Percentiles rank a stretch among this genome's conserved stretches.
Evolutionary conservation across 2,888 invertebrate species (phyloP).

Genomic region (Himalopsyche japonica): DNA sequence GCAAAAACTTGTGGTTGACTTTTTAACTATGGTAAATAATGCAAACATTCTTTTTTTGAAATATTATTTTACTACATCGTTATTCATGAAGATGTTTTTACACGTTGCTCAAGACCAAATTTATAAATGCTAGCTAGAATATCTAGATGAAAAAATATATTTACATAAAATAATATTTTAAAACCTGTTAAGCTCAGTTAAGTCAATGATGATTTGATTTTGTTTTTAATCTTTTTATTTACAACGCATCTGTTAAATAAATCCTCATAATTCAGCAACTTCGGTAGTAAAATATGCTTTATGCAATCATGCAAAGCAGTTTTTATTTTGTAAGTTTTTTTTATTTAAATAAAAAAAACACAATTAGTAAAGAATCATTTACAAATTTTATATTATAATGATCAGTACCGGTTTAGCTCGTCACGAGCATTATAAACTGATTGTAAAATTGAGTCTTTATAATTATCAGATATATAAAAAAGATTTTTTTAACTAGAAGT

Average conservation of each 20-base stretch:
- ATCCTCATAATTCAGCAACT: background rate
- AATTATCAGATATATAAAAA: too few species aligned
- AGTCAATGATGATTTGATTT: background rate
- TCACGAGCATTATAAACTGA: too few species aligned
- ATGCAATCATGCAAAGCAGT: too few species aligned
- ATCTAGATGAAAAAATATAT: background rate
- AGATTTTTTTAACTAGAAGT: too few species aligned
- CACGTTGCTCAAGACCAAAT: background rate
- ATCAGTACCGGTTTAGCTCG: too few species aligned
- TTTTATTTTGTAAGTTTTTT: too few species aligned
- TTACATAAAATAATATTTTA: background rate
- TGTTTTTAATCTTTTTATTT: background rate
- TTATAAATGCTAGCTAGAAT: background rate
- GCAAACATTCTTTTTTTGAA: constrained; percentile 40
- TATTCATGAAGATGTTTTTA: background rate
- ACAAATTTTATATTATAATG: too few species aligned
- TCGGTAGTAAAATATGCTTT: too few species aligned
- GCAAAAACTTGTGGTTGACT: background rate
- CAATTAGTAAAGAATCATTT: too few species aligned
- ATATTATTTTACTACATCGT: constrained; percentile 43
- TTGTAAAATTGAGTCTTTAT: too few species aligned
- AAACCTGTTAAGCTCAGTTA: background rate
- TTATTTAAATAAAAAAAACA: too few species aligned
- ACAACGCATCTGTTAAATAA: background rate
- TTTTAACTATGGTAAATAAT: constrained; percentile 41